Evolutionary conservation across 2,797 vertebrate genomes (phyloP), one percentile per base, ranked within the genome.

Genomic region (Aphelocoma californica): DNA sequence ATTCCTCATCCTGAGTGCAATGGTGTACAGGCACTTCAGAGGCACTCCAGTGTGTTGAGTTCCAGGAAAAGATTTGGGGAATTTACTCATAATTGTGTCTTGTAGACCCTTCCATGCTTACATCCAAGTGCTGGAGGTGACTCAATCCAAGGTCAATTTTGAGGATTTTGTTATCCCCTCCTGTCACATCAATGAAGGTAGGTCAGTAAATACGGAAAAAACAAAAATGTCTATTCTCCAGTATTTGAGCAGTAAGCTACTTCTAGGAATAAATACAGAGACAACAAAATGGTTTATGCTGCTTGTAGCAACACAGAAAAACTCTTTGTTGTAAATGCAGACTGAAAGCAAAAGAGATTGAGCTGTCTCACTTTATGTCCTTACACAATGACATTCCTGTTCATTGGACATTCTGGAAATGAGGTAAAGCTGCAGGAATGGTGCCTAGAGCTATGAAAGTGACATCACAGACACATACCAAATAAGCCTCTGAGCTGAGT

Each of bases 21-120:
- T n/a, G 20, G 29, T 34, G n/a, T 45, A 72, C 56, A 72, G 45
- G 40, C 23, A 64, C 40, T 57, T 60, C 8, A 60, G 62, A 86
- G 19, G 69, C 21, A 66, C 11, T 5, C 4, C 12, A 51, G 53
- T 18, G 57, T 1, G 0, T 0, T 16, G 21, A 72, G 6, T 10
- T 77, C n/a, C 70, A 57, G 19, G 12, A 81, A 45, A 73, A 12
- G 13, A 38, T 44, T 26, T 81, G 19, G 10, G 24, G 31, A 12
- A 50, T 45, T 81, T 72, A 11, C 48, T 40, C 13, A 1, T 44
- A 48, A 53, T 9, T 29, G 31, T 53, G 23, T 17, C 40, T 18
- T 66, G 14, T 28, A 66, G 29, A 51, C 34, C 57, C 18, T 44
- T 38, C 5, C 8, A 34, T 51, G 23, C 18, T 79, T 26, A 71